These are phyloP conservation scores for Ips typographus DNA, from an alignment of 1,140 invertebrate genomes.

Conservation along the genomic window DNA sequence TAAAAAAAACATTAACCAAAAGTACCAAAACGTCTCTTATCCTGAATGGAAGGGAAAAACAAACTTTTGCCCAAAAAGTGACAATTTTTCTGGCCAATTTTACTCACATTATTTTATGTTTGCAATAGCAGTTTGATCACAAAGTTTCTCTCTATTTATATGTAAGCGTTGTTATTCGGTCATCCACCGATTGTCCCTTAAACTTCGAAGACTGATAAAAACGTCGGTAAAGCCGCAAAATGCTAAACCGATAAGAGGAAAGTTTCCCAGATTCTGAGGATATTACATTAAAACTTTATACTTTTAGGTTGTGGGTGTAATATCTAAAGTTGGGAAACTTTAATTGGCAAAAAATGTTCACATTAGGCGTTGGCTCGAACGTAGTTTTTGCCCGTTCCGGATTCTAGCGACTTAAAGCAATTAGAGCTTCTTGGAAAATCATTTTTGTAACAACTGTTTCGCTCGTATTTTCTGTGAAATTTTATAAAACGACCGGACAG, in stretches of 20 bases:
- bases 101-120: too few relatives aligned
- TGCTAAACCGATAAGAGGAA: conserved; percentile 36
- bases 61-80: too few relatives aligned
- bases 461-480: background rate
- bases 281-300: conserved; percentile 37
- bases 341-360: conserved; percentile 33
- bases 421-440: conserved; percentile 4
- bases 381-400: background rate
- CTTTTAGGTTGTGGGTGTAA: conserved; percentile 34
- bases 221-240: conserved; percentile 32
- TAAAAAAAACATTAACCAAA: too few relatives aligned
- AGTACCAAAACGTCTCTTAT: too few relatives aligned
- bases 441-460: background rate
- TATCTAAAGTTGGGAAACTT: conserved; percentile 30
- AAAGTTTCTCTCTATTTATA: too few relatives aligned
- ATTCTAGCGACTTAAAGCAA: background rate
- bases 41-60: too few relatives aligned
- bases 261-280: conserved; percentile 32
- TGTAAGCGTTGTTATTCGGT: conserved; percentile 14
- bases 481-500: too few relatives aligned
- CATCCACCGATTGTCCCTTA: background rate
- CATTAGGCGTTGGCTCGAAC: conserved; percentile 15
- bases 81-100: too few relatives aligned
- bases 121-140: too few relatives aligned
- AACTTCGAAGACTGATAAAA: conserved; percentile 28